Evolutionary conservation across 2,888 invertebrate species (phyloP), one percentile per base, ranked within the genome.

Genomic region (Hanleya hanleyi): DNA sequence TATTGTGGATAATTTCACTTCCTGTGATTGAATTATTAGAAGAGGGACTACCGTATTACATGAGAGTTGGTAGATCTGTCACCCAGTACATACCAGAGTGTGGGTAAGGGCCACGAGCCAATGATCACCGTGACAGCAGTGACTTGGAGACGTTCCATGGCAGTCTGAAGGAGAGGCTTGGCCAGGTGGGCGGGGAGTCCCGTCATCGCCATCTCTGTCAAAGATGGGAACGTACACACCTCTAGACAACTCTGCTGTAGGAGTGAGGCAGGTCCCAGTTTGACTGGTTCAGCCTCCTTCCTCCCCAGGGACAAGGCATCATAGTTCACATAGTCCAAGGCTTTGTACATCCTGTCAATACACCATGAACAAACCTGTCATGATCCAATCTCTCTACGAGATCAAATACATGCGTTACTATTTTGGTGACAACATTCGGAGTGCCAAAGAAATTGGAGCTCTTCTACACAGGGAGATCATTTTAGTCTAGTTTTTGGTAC

Each of bases 311-410:
- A 70, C 7, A 85, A 71, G 47, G 66, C 76, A 62, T 80, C 79
- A 70, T 85, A 85, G 64, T 79, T 73, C 12, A 83, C 80, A 64
- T 75, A 77, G 61, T 83, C 85, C 70, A 84, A 61, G n/a, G 84
- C 84, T 69, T 79, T 82, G 65, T 77, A 83, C 84, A 84, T 84
- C n/a, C n/a, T n/a, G n/a, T n/a, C n/a, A n/a, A n/a, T n/a, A n/a
- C n/a, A n/a, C n/a, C n/a, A n/a, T n/a, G n/a, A n/a, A n/a, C n/a
- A n/a, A n/a, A n/a, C n/a, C n/a, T n/a, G n/a, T n/a, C n/a, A n/a
- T n/a, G n/a, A n/a, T n/a, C n/a, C n/a, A n/a, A n/a, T n/a, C n/a
- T n/a, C n/a, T n/a, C n/a, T n/a, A n/a, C n/a, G n/a, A n/a, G n/a
- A n/a, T n/a, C n/a, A n/a, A n/a, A n/a, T n/a, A n/a, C n/a, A n/a